Percentiles rank a stretch among this genome's conserved stretches.
phyloP scores from a whole-genome alignment of 23 tunicate genomes.

The Trididemnum miniatum region DNA sequence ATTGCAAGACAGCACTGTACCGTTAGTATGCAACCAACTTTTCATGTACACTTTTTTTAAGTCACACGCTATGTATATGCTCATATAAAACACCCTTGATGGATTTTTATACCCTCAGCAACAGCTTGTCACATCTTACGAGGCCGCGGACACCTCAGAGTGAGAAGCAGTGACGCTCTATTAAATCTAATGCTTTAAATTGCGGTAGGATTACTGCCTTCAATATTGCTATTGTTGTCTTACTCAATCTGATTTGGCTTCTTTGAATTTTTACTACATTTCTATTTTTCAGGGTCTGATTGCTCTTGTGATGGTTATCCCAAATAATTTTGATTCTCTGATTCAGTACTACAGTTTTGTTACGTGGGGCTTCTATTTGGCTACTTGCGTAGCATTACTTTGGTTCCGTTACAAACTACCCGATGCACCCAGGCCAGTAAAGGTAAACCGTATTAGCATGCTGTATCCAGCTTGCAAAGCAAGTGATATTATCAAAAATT shows the following conservation, averaged over 20 bases:
- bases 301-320: conserved; percentile 86
- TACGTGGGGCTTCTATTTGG: conserved; percentile 75
- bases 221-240: no score
- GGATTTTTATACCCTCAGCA: no score
- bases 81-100: no score
- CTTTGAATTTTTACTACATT: background rate
- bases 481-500: no score
- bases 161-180: background rate
- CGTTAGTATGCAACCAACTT: no score
- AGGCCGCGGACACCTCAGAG: background rate
- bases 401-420: conserved; percentile 79
- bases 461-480: no score
- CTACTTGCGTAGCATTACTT: conserved; percentile 65
- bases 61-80: no score
- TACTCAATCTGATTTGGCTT: background rate
- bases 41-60: no score
- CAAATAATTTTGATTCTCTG: conserved; percentile 91
- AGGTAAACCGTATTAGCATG: conserved; percentile 34
- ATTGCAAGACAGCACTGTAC: no score
- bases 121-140: no score
- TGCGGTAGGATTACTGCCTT: background rate
- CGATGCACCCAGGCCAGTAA: conserved; percentile 66
- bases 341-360: conserved; percentile 92
- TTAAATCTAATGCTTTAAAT: background rate
- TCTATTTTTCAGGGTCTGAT: conserved; percentile 67